These are phyloP conservation scores for Atrina japonica DNA, from an alignment of 2,888 invertebrate species.

Conservation along the genomic window DNA sequence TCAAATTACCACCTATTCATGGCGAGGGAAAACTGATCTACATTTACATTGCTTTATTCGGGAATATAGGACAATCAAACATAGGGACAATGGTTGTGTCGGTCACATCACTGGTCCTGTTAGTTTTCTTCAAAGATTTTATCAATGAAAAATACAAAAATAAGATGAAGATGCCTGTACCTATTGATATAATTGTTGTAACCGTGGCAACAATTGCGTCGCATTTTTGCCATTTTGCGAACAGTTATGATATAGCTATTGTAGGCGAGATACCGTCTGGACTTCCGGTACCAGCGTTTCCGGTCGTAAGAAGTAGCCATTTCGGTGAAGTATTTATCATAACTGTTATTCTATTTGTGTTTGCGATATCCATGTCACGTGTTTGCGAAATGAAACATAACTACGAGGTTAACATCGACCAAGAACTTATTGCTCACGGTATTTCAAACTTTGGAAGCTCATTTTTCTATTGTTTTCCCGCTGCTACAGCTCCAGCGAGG, in stretches of 20 bases:
- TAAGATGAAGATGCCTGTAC: constrained; percentile 72
- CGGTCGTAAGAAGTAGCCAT: constrained; percentile 36
- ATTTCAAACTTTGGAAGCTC: constrained; percentile 74
- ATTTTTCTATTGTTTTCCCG: constrained; percentile 80
- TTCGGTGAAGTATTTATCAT: constrained; percentile 60
- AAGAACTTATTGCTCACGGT: constrained; percentile 80
- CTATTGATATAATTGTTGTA: constrained; percentile 75
- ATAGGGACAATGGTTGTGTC: constrained; percentile 85
- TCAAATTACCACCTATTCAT: constrained; percentile 45
- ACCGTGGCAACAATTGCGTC: constrained; percentile 68
- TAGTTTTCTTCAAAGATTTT: constrained; percentile 82
- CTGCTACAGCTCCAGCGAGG: constrained; percentile 76
- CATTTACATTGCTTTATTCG: constrained; percentile 84
- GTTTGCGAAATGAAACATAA: constrained; percentile 76
- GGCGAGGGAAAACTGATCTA: constrained; percentile 71
- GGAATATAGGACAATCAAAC: constrained; percentile 8
- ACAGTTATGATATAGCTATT: constrained; percentile 51
- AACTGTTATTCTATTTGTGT: constrained; percentile 66
- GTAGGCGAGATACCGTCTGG: constrained; percentile 69
- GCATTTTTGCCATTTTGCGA: constrained; percentile 57
- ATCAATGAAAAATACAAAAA: constrained; percentile 68
- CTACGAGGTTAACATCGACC: constrained; percentile 77
- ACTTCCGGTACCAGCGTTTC: constrained; percentile 61
- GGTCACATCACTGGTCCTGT: constrained; percentile 84
- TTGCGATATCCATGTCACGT: constrained; percentile 76